Evolutionary conservation across 2,888 invertebrate genomes (phyloP).

Genomic region (Tipula unca): DNA sequence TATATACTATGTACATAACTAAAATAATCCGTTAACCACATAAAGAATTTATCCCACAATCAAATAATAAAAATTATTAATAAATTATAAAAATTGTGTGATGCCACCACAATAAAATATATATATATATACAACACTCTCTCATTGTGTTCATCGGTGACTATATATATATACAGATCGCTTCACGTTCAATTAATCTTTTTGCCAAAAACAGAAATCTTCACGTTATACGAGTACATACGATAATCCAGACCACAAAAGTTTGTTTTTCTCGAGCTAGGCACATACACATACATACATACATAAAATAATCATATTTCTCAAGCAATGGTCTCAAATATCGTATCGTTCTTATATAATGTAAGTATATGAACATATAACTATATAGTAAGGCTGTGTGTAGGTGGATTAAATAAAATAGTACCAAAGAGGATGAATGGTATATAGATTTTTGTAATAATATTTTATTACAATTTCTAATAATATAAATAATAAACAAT

Average conservation of each 20-base stretch:
- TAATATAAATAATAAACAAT: background rate
- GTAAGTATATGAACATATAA: no score
- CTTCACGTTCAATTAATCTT: background rate
- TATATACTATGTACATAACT: background rate
- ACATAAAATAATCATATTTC: background rate
- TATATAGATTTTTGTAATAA: slow-evolving; percentile 4
- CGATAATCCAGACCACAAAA: background rate
- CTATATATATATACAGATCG: background rate
- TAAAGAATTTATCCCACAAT: background rate
- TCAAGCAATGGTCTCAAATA: background rate
- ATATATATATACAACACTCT: background rate
- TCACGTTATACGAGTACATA: background rate
- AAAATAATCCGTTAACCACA: background rate
- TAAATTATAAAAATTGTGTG: background rate
- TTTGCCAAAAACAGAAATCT: background rate
- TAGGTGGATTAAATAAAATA: background rate
- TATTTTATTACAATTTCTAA: slow-evolving; percentile 14
- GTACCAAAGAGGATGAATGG: background rate
- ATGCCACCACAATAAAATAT: slow-evolving; percentile 1
- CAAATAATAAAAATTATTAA: background rate
- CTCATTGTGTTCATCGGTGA: background rate
- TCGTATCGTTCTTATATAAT: background rate
- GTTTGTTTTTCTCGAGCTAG: background rate
- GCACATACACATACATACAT: no score
- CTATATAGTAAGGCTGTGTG: background rate